Percentiles rank a stretch among this genome's conserved stretches.
Conservation (phyloP, 2,888 invertebrate genomes). For the Acronicta alni region DNA sequence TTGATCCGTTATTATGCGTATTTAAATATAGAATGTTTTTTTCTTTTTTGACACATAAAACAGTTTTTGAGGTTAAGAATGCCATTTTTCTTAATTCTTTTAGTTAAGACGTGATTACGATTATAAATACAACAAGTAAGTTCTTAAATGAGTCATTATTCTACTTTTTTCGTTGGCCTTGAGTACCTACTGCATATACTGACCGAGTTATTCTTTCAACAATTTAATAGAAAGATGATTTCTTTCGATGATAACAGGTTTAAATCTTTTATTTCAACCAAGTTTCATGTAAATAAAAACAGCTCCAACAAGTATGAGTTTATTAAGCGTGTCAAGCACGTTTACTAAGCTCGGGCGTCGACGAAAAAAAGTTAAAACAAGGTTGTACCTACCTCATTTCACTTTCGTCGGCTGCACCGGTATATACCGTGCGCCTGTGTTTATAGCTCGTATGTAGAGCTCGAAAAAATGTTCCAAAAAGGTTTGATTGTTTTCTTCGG, state of each 20-base stretch:
- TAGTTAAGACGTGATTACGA: conserved; percentile 10
- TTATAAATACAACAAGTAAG: background rate
- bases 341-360: conserved; percentile 39
- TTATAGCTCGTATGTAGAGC: conserved; percentile 18
- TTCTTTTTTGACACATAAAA: conserved; percentile 2
- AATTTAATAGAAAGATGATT: background rate
- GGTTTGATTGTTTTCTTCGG: background rate
- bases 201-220: background rate
- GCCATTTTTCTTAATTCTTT: conserved; percentile 12
- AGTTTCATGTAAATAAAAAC: conserved; percentile 32
- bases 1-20: conserved; percentile 10
- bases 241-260: conserved; percentile 3
- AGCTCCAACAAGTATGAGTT: conserved; percentile 40
- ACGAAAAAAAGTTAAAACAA: conserved; percentile 51
- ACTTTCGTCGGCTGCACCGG: conserved; percentile 64
- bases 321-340: conserved; percentile 57
- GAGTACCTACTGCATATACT: background rate
- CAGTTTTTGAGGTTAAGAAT: conserved; percentile 8
- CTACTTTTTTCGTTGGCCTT: conserved; percentile 2
- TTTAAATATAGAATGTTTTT: background rate
- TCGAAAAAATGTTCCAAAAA: conserved; percentile 20
- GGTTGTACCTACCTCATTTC: conserved; percentile 57
- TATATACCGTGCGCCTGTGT: conserved; percentile 34
- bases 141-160: conserved; percentile 1
- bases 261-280: conserved; percentile 4